Percentiles rank a stretch among this genome's conserved stretches.
Evolutionary conservation across 2,113 vertebrate genomes (phyloP).

Genomic region (Muntiacus muntjak): DNA sequence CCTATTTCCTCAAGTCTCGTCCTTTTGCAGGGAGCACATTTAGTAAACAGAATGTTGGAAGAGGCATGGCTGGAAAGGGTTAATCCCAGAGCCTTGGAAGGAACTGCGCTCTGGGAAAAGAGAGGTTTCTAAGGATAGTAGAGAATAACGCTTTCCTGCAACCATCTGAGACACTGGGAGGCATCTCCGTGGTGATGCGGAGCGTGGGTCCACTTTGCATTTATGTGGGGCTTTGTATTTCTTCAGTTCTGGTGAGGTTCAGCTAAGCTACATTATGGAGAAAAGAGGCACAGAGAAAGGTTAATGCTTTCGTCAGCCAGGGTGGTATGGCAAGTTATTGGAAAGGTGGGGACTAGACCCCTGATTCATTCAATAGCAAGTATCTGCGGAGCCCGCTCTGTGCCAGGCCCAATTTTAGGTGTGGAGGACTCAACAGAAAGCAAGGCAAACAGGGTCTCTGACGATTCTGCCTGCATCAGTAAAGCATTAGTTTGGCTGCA

Average conservation of each 20-base stretch:
- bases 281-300: neutral
- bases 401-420: neutral
- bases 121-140: neutral
- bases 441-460: neutral
- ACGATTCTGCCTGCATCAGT: neutral
- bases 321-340: neutral
- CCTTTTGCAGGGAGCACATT: neutral
- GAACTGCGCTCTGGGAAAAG: neutral
- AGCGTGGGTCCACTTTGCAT: neutral
- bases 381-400: neutral
- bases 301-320: neutral
- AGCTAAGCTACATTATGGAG: neutral
- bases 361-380: neutral
- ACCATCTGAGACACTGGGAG: neutral
- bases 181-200: neutral
- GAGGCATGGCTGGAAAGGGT: neutral
- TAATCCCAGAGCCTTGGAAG: neutral
- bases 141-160: neutral
- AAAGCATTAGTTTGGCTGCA: neutral
- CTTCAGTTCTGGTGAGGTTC: neutral
- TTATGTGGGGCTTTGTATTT: neutral
- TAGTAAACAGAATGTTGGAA: neutral
- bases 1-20: neutral
- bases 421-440: neutral
- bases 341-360: neutral